These are phyloP conservation scores for Pluvianellus socialis DNA, from an alignment of 2,113 vertebrate species.

Conservation along the genomic window DNA sequence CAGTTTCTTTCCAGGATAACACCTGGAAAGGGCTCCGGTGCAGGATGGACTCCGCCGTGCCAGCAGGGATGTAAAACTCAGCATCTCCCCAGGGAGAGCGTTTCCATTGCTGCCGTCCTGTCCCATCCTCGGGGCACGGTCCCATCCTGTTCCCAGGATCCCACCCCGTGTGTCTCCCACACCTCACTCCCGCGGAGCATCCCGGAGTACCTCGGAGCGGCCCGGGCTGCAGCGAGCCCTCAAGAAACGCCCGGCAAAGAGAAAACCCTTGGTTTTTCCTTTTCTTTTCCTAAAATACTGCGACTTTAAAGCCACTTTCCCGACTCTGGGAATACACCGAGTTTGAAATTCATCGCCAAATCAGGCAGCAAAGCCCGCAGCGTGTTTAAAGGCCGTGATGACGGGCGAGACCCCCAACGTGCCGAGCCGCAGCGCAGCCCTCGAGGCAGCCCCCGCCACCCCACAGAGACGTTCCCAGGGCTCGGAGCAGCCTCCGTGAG, in stretches of 20 bases:
- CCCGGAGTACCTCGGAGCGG: neutral
- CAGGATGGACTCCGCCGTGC: fast-evolving
- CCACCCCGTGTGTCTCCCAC: neutral
- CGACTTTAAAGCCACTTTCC: neutral
- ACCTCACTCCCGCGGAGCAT: neutral
- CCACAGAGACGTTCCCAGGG: neutral
- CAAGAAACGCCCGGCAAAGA: neutral
- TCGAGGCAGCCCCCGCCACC: neutral
- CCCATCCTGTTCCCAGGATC: neutral
- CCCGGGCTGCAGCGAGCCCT: neutral
- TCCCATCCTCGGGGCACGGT: fast-evolving
- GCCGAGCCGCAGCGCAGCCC: neutral
- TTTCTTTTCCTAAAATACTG: neutral
- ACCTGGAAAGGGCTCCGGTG: neutral
- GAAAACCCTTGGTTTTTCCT: neutral
- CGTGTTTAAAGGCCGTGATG: neutral
- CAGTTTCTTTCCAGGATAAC: neutral
- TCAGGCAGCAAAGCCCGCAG: neutral
- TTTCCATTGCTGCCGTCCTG: neutral
- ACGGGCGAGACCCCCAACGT: neutral
- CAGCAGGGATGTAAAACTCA: neutral
- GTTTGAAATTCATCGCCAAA: neutral
- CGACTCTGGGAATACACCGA: neutral
- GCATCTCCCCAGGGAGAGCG: neutral
- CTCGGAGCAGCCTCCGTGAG: neutral